Conservation (phyloP, 2,797 vertebrate genomes). For the Selene dorsalis region DNA sequence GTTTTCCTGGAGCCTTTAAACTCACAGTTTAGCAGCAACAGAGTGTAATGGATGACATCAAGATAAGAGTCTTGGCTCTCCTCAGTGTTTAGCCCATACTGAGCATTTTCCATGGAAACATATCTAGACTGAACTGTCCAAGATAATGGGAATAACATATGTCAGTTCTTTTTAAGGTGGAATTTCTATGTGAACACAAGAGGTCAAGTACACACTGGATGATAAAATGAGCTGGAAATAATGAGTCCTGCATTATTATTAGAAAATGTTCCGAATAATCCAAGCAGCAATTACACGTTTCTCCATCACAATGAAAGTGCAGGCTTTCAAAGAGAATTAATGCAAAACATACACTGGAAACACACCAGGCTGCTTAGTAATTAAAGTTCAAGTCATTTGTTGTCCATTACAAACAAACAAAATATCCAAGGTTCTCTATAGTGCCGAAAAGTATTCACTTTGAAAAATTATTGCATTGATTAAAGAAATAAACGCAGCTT, state of each 20-base stretch:
- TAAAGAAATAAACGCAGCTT: not conserved
- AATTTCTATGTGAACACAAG: conserved; percentile 22
- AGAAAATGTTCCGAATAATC: not conserved
- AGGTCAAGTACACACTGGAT: conserved; percentile 8
- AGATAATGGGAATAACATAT: conserved; percentile 58
- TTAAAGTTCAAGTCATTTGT: conserved; percentile 17
- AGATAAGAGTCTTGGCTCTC: conserved; percentile 63
- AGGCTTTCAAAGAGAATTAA: conserved; percentile 31
- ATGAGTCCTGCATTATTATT: not conserved
- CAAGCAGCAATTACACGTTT: conserved; percentile 8
- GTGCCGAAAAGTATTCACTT: conserved; percentile 7
- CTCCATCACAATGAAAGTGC: not conserved
- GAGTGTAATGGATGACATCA: conserved; percentile 56
- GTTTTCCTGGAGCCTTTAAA: conserved; percentile 43
- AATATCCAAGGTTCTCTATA: conserved; percentile 9
- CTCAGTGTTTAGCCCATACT: conserved; percentile 47
- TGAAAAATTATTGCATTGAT: conserved; percentile 11
- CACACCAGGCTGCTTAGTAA: conserved; percentile 34
- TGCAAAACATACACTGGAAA: conserved; percentile 35
- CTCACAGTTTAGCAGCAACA: conserved; percentile 35
- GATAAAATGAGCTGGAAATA: not conserved
- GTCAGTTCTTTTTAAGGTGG: conserved; percentile 38
- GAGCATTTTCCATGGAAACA: conserved; percentile 57
- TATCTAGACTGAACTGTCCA: conserved; percentile 30
- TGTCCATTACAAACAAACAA: conserved; percentile 35